Evolutionary conservation across 2,888 invertebrate genomes (phyloP).

Genomic region (Margaritifera margaritifera): DNA sequence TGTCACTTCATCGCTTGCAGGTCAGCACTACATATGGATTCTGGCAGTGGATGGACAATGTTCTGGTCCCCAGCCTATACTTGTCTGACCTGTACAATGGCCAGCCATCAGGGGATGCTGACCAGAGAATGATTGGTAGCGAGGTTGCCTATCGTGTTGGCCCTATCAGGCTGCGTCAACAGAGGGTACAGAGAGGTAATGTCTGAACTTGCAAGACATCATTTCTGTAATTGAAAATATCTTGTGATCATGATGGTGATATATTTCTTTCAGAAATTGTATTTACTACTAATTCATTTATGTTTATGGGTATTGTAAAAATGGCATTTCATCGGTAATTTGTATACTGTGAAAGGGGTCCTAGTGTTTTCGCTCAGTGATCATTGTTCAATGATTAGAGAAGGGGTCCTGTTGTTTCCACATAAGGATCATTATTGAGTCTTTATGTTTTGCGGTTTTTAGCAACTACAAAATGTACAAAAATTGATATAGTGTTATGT

Average conservation of each 20-base stretch:
- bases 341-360: too few relatives aligned
- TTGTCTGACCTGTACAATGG: slow-evolving; percentile 36
- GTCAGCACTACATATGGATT: slow-evolving; percentile 33
- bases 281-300: not conserved
- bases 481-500: too few relatives aligned
- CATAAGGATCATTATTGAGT: too few relatives aligned
- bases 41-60: slow-evolving; percentile 52
- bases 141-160: slow-evolving; percentile 56
- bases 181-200: slow-evolving; percentile 49
- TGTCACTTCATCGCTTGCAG: slow-evolving; percentile 18
- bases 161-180: slow-evolving; percentile 55
- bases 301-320: too few relatives aligned
- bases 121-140: slow-evolving; percentile 40
- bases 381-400: too few relatives aligned
- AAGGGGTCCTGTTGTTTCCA: too few relatives aligned
- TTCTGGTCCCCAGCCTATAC: slow-evolving; percentile 51
- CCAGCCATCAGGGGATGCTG: slow-evolving; percentile 11
- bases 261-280: not conserved
- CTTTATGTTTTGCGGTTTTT: too few relatives aligned
- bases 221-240: too few relatives aligned
- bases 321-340: too few relatives aligned
- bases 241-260: too few relatives aligned
- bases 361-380: too few relatives aligned
- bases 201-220: not conserved
- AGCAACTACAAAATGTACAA: too few relatives aligned